Evolutionary conservation across 2,797 vertebrate genomes (phyloP).

Genomic region (Chiroxiphia lanceolata): DNA sequence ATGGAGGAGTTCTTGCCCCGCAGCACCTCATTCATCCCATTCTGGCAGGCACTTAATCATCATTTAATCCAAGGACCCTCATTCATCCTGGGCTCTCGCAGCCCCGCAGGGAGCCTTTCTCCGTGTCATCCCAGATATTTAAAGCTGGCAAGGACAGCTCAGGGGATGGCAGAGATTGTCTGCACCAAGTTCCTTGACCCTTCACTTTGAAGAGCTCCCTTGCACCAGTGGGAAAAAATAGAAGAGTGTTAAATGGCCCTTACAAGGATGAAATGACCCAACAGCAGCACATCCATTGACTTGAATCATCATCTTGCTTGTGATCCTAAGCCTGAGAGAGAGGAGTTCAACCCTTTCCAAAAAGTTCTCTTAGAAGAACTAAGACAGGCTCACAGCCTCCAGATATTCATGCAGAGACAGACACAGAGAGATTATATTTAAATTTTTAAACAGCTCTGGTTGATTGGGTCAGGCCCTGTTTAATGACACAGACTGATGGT

Average conservation of each 20-base stretch:
- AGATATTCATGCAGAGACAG: neutral
- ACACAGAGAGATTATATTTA: neutral
- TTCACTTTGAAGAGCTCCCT: neutral
- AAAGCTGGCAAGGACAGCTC: conserved; percentile 23
- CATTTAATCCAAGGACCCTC: conserved; percentile 35
- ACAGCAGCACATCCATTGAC: neutral
- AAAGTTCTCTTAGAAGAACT: neutral
- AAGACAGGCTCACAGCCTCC: neutral
- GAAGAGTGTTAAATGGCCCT: neutral
- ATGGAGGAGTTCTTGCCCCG: conserved; percentile 34
- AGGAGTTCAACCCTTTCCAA: neutral
- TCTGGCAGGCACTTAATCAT: conserved; percentile 28
- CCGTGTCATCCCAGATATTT: conserved; percentile 9
- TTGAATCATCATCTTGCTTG: neutral
- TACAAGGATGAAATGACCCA: neutral
- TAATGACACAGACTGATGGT: neutral
- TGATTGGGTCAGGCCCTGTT: neutral
- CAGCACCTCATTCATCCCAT: conserved; percentile 37
- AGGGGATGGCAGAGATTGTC: neutral
- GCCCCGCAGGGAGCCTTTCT: neutral
- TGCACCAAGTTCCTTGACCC: conserved; percentile 9
- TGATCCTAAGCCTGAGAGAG: neutral
- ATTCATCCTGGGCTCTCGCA: neutral
- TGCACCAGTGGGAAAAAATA: neutral
- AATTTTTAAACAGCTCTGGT: neutral